Percentiles rank a stretch among this genome's conserved stretches.
Conservation (phyloP, 1,140 invertebrate species). For the Drosophila lacteicornis region DNA sequence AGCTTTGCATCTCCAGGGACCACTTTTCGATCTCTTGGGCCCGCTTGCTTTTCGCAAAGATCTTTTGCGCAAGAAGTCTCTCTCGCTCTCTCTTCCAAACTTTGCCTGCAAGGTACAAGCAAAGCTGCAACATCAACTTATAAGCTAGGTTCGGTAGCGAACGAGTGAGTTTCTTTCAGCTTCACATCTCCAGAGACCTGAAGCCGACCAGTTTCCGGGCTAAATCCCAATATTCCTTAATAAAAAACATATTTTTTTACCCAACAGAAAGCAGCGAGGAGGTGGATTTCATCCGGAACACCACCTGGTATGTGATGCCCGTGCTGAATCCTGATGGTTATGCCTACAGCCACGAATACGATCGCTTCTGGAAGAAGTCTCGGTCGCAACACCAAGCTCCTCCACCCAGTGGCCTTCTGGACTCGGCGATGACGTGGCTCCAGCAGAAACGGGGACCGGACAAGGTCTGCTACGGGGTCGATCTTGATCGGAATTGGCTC, state of each 20-base stretch:
- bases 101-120: too few relatives aligned
- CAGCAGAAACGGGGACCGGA: conserved; percentile 64
- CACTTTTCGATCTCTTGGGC: too few relatives aligned
- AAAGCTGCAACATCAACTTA: too few relatives aligned
- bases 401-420: conserved; percentile 57
- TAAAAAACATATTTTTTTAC: background rate
- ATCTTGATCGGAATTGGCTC: conserved; percentile 90
- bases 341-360: conserved; percentile 90
- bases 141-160: too few relatives aligned
- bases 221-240: too few relatives aligned
- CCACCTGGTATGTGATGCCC: conserved; percentile 90
- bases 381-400: conserved; percentile 86
- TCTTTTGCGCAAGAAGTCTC: too few relatives aligned
- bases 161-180: too few relatives aligned
- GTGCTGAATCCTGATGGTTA: conserved; percentile 93
- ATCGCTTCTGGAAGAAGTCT: conserved; percentile 93
- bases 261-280: conserved; percentile 61
- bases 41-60: too few relatives aligned
- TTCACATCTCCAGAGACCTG: too few relatives aligned
- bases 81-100: too few relatives aligned
- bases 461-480: conserved; percentile 86
- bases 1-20: too few relatives aligned
- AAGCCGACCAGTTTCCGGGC: too few relatives aligned
- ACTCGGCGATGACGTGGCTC: conserved; percentile 83
- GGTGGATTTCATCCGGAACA: conserved; percentile 72